Conservation (phyloP, 2,888 invertebrate species). For the Hedychridium roseum region DNA sequence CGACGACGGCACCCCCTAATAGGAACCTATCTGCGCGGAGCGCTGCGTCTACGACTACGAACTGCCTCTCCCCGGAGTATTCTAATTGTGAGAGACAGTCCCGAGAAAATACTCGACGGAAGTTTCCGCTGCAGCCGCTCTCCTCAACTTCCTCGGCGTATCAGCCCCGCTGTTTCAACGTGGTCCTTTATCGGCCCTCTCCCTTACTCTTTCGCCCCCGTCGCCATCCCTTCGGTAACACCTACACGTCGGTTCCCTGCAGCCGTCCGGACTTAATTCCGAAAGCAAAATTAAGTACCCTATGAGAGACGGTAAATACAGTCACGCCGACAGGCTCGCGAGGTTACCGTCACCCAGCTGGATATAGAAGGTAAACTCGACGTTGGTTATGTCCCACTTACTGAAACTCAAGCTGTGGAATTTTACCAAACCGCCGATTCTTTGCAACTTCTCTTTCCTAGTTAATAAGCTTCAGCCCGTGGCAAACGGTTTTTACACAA, state of each 20-base stretch:
- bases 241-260: slow-evolving; percentile 28
- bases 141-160: slow-evolving; percentile 35
- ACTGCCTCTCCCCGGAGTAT: slow-evolving; percentile 51
- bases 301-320: slow-evolving; percentile 53
- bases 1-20: slow-evolving; percentile 32
- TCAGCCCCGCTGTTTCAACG: slow-evolving; percentile 53
- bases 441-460: not conserved
- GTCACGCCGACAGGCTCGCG: slow-evolving; percentile 29
- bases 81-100: slow-evolving; percentile 61
- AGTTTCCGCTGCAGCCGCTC: slow-evolving; percentile 45
- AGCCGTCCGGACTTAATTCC: slow-evolving; percentile 51
- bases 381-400: slow-evolving; percentile 21
- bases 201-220: slow-evolving; percentile 20
- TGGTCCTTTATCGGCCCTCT: slow-evolving; percentile 21
- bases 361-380: slow-evolving; percentile 32
- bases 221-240: slow-evolving; percentile 33
- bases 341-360: slow-evolving; percentile 13
- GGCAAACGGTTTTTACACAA: no score
- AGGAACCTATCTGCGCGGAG: slow-evolving; percentile 41
- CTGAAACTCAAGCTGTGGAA: not conserved
- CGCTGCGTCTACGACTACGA: slow-evolving; percentile 42
- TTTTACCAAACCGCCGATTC: not conserved
- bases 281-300: slow-evolving; percentile 59
- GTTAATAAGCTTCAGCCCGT: not conserved
- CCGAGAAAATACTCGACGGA: slow-evolving; percentile 57